Evolutionary conservation across 2,888 invertebrate species (phyloP).

Genomic region (Epistrophella euchroma): DNA sequence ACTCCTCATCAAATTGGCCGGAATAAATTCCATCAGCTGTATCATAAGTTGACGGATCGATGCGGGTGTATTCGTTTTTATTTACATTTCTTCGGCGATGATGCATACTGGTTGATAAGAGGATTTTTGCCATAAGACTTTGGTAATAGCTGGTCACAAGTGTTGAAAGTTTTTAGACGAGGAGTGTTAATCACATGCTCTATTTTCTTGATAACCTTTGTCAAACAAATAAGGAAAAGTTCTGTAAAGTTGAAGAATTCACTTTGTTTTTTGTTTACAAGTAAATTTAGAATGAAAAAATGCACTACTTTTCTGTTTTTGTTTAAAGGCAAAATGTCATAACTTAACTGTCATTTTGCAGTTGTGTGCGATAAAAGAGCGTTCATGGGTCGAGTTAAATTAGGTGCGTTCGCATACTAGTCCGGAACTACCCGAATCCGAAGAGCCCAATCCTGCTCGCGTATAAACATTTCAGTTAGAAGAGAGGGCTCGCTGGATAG

Average conservation of each 20-base stretch:
- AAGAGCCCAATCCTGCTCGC: no score
- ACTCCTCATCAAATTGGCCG: slow-evolving; percentile 86
- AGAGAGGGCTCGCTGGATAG: no score
- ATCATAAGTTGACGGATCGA: slow-evolving; percentile 45
- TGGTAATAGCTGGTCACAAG: not conserved
- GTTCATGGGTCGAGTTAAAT: not conserved
- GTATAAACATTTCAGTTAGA: no score
- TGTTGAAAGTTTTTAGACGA: not conserved
- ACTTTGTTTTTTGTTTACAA: slow-evolving; percentile 37
- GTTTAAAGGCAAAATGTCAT: slow-evolving; percentile 36
- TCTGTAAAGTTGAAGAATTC: not conserved
- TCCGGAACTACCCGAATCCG: no score
- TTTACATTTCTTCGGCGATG: slow-evolving; percentile 59
- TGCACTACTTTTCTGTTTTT: slow-evolving; percentile 28
- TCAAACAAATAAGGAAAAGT: slow-evolving; percentile 20
- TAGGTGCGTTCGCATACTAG: no score
- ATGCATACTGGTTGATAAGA: slow-evolving; percentile 41
- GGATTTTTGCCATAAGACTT: not conserved
- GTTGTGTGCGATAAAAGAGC: not conserved
- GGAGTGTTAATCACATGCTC: slow-evolving; percentile 29
- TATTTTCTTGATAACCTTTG: slow-evolving; percentile 40
- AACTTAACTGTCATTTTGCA: slow-evolving; percentile 18
- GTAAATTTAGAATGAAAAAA: not conserved
- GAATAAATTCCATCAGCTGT: slow-evolving; percentile 56
- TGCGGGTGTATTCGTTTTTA: slow-evolving; percentile 17